A percentile compares a stretch with the other conserved stretches of the same genome.
Conservation (phyloP, 2,888 invertebrate species). For the Notodonta dromedarius region DNA sequence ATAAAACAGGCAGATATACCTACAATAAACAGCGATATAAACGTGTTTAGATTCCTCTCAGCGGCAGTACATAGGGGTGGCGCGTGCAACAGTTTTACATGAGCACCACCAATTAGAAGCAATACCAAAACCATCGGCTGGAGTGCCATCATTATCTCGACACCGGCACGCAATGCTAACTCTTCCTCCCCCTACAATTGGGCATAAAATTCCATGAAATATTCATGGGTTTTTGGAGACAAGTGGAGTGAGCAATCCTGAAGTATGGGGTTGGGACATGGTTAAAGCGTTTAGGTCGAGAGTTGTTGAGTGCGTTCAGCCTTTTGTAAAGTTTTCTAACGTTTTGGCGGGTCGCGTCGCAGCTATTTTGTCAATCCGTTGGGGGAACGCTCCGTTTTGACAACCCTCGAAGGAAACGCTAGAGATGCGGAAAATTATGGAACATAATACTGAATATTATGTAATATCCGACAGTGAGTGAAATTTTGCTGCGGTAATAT, state of each 20-base stretch:
- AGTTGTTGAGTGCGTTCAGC: conserved; percentile 72
- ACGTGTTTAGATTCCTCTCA: conserved; percentile 3
- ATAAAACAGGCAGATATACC: not conserved
- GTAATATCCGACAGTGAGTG: conserved; percentile 12
- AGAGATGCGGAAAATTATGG: conserved; percentile 56
- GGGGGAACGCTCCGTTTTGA: conserved; percentile 73
- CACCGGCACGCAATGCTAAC: conserved; percentile 56
- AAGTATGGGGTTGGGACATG: conserved; percentile 79
- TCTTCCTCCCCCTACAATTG: conserved; percentile 57
- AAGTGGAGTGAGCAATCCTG: conserved; percentile 83
- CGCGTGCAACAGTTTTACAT: conserved; percentile 81
- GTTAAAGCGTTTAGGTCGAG: conserved; percentile 83
- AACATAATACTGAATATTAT: conserved; percentile 30
- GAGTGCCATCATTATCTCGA: conserved; percentile 83
- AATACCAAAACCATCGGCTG: conserved; percentile 78
- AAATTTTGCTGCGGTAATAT: not conserved
- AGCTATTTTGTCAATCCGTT: conserved; percentile 80
- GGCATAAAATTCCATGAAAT: conserved; percentile 69
- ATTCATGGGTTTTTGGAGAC: conserved; percentile 80
- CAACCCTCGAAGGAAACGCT: conserved; percentile 57
- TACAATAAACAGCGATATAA: not conserved
- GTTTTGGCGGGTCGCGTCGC: conserved; percentile 70
- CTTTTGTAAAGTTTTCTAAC: conserved; percentile 81
- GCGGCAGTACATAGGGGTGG: conserved; percentile 63
- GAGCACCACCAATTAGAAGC: conserved; percentile 81